phyloP scores from a whole-genome alignment of 2,113 vertebrate species.

The Paramormyrops kingsleyae region DNA sequence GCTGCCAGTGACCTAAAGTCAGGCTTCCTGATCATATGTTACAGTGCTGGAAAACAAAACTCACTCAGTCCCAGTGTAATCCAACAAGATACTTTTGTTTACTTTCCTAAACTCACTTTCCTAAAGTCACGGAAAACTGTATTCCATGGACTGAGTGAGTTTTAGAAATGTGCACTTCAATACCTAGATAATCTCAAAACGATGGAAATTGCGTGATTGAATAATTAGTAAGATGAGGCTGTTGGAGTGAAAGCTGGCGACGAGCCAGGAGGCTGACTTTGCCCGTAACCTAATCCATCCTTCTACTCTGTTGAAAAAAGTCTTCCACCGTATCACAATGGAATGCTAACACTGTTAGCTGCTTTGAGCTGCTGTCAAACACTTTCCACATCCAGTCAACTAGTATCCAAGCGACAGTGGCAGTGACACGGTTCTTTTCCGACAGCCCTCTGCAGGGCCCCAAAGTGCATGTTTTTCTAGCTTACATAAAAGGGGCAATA shows the following conservation, averaged over 20 bases:
- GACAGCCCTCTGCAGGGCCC: background rate
- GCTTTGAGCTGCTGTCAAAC: background rate
- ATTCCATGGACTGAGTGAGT: background rate
- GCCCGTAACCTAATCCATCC: background rate
- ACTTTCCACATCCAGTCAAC: background rate
- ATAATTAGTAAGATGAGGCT: background rate
- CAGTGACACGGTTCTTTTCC: background rate
- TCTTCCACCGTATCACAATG: background rate
- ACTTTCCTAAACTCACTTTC: background rate
- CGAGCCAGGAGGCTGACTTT: background rate
- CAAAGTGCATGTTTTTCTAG: background rate
- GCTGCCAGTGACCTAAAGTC: background rate
- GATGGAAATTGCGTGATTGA: background rate
- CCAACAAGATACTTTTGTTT: background rate
- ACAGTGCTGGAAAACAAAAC: background rate
- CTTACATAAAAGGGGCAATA: background rate
- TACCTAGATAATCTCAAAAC: background rate
- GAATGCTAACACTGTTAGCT: background rate
- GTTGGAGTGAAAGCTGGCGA: background rate
- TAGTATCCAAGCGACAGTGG: background rate
- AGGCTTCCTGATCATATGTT: background rate
- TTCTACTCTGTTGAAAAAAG: background rate
- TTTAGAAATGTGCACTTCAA: background rate
- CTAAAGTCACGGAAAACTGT: background rate
- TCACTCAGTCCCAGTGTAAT: background rate